Percentiles rank a stretch among this genome's conserved stretches.
Evolutionary conservation across 37 sponge, comb jelly and placozoan genomes (phyloP).

Genomic region (Cliona cf. orientalis): DNA sequence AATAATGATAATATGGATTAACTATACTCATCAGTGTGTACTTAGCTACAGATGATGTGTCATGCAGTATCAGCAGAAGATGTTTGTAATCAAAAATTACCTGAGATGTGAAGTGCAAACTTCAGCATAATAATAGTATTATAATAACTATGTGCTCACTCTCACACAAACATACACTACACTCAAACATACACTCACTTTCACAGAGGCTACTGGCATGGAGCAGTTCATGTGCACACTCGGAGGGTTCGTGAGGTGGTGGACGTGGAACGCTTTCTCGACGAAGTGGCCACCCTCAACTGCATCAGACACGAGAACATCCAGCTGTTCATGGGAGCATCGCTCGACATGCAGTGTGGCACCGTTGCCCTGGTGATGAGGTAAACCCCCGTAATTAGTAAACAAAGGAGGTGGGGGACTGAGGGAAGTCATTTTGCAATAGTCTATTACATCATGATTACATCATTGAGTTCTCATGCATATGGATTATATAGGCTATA

Average conservation of each 20-base stretch:
- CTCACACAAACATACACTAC: neutral
- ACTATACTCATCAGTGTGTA: too few species aligned
- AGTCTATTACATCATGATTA: too few species aligned
- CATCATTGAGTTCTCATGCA: too few species aligned
- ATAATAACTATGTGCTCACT: neutral
- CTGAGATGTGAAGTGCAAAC: too few species aligned
- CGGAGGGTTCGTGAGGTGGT: conserved; percentile 17
- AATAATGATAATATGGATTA: too few species aligned
- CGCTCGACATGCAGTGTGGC: conserved; percentile 30
- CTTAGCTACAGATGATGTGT: too few species aligned
- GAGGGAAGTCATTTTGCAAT: too few species aligned
- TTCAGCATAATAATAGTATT: neutral
- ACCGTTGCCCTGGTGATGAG: conserved; percentile 59
- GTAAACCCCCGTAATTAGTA: too few species aligned
- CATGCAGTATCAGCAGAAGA: too few species aligned
- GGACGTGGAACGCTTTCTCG: conserved; percentile 34
- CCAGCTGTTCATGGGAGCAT: conserved; percentile 80
- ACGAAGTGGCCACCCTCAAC: conserved; percentile 60
- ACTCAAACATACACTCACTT: neutral
- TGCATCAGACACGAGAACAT: conserved; percentile 78
- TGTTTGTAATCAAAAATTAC: too few species aligned
- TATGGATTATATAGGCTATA: too few species aligned
- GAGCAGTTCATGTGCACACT: conserved; percentile 51
- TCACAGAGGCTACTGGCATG: conserved; percentile 78
- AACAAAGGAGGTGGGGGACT: too few species aligned